Conservation (phyloP, 2,888 invertebrate genomes). For the Ecdyonurus torrentis region DNA sequence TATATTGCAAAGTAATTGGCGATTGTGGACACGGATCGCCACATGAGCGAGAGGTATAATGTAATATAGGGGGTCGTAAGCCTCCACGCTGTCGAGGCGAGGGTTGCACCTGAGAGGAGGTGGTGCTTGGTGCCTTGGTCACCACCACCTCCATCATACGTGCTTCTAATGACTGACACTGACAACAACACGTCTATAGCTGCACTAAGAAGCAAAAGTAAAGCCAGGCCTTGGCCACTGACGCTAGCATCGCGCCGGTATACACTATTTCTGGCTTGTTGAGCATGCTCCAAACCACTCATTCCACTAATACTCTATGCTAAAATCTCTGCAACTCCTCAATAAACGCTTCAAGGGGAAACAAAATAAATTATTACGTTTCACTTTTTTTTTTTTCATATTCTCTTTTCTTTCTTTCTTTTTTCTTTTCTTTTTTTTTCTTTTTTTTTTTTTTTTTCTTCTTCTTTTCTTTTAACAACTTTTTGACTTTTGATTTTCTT, state of each 20-base stretch:
- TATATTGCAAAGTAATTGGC: not conserved
- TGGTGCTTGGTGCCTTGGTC: not conserved
- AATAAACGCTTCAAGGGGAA: no score
- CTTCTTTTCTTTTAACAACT: no score
- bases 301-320: no score
- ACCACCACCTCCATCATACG: not conserved
- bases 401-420: no score
- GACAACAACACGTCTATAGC: not conserved
- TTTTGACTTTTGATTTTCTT: no score
- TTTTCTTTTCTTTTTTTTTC: no score
- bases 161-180: not conserved
- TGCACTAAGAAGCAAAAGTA: not conserved
- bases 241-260: not conserved
- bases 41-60: constrained; percentile 5
- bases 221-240: not conserved
- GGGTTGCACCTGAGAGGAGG: not conserved
- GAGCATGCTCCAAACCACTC: not conserved
- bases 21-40: not conserved
- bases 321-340: no score
- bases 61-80: not conserved
- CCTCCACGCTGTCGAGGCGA: not conserved
- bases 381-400: no score
- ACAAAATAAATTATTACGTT: no score
- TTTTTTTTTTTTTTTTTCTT: no score
- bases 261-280: not conserved